Evolutionary conservation across 2,113 vertebrate genomes (phyloP).

Genomic region (Mormyrus lacerda): DNA sequence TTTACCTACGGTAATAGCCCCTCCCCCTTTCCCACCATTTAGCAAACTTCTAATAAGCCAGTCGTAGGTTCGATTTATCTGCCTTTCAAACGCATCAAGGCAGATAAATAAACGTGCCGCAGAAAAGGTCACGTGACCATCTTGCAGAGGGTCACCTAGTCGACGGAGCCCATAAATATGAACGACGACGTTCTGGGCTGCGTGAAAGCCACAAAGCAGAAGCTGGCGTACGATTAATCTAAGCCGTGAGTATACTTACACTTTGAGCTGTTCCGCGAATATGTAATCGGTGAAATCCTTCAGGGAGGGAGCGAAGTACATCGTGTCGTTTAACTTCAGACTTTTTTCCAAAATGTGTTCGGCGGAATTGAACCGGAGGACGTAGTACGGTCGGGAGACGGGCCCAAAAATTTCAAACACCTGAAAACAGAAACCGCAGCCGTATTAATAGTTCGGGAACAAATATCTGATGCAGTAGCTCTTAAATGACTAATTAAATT

Average conservation of each 20-base stretch:
- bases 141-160: neutral
- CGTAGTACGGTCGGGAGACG: constrained; percentile 82
- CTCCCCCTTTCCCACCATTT: neutral
- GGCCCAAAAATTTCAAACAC: constrained; percentile 94
- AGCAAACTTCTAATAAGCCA: neutral
- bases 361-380: constrained; percentile 76
- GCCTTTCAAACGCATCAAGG: neutral
- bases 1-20: neutral
- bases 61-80: neutral
- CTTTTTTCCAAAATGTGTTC: constrained; percentile 69
- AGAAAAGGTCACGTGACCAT: neutral
- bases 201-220: neutral
- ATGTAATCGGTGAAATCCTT: constrained; percentile 85
- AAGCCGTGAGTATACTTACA: constrained; percentile 39
- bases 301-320: constrained; percentile 78
- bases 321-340: constrained; percentile 63
- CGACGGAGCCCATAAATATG: neutral
- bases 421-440: constrained; percentile 50
- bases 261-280: constrained; percentile 71
- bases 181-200: neutral
- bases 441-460: neutral
- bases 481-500: neutral
- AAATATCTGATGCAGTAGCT: neutral
- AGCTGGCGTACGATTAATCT: neutral
- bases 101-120: neutral